Base-by-base conservation (phyloP, 2,113 vertebrate genomes). In the Paralichthys olivaceus region DNA sequence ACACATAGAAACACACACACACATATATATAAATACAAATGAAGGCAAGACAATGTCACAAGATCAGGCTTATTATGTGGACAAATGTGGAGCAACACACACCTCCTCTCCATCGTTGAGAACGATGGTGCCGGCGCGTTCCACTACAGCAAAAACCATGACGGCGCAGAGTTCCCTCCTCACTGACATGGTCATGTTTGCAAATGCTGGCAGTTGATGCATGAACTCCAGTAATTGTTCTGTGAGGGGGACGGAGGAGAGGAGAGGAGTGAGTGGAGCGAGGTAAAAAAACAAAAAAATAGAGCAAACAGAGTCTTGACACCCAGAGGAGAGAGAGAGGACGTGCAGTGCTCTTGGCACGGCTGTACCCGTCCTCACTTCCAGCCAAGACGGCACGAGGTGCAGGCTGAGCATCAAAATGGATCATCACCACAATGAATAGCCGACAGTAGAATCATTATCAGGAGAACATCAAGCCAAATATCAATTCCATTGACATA, bases 151-250 rank as follows among this genome's bases (percentile, higher is more conserved):
- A 20, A 99, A 99, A 45, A 99, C 97, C 98, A 99, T 99, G 79
- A 99, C 98, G 2, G 98, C 98, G 87, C 98, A 99, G 49, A 99
- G 96, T 84, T 99, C 98, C 81, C 98, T 94, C 87, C 98, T 94
- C 87, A 99, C 98, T 0, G 97, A 99, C 98, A 99, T 99, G 22
- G 97, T 98, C 98, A 99, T 98, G 90, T 99, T 99, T 81, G 97
- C 97, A 80, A 99, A 99, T 58, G 97, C 97, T 53, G 97, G 98
- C 90, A 99, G 94, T 67, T 98, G 98, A 94, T 99, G 97, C 98
- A 99, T 98, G 91, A 99, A 99, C 94, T 99, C 98, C 93, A 99
- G 93, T 70, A 99, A 95, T 96, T 99, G 97, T 91, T 99, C 98
- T 99, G 95, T 72, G 91, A 87, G 81, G 86, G 72, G 74, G 88